Conservation (phyloP, 2,113 vertebrate genomes). For the Donacobius atricapilla region DNA sequence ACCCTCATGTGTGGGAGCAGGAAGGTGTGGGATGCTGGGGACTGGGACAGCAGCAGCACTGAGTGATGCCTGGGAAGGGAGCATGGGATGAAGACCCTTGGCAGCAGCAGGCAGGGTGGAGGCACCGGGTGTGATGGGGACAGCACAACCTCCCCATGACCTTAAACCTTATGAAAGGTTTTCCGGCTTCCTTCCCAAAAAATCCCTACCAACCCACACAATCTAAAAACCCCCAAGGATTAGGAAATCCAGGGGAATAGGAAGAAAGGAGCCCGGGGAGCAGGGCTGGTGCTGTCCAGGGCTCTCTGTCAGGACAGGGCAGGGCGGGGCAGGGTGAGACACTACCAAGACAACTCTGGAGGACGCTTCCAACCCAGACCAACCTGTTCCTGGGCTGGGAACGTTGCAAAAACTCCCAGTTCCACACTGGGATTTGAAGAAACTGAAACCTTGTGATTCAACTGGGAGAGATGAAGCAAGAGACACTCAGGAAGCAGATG, state of each 20-base stretch:
- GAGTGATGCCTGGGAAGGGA: neutral
- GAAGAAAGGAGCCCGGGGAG: neutral
- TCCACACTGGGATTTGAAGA: neutral
- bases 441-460: neutral
- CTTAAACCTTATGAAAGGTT: neutral
- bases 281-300: fast-evolving
- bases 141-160: neutral
- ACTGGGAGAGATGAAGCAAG: neutral
- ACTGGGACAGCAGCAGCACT: neutral
- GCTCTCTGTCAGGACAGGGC: neutral
- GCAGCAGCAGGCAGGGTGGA: neutral
- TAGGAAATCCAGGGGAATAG: neutral
- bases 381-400: neutral
- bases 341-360: neutral
- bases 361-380: neutral
- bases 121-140: neutral
- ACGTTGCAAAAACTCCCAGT: neutral
- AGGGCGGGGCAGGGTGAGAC: neutral
- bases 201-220: neutral
- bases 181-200: neutral
- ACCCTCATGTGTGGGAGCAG: neutral
- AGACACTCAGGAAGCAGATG: neutral
- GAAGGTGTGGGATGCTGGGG: neutral
- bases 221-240: neutral
- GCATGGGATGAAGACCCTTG: neutral